Conservation (phyloP, 2,113 vertebrate genomes). For the Chaetodon auriga region DNA sequence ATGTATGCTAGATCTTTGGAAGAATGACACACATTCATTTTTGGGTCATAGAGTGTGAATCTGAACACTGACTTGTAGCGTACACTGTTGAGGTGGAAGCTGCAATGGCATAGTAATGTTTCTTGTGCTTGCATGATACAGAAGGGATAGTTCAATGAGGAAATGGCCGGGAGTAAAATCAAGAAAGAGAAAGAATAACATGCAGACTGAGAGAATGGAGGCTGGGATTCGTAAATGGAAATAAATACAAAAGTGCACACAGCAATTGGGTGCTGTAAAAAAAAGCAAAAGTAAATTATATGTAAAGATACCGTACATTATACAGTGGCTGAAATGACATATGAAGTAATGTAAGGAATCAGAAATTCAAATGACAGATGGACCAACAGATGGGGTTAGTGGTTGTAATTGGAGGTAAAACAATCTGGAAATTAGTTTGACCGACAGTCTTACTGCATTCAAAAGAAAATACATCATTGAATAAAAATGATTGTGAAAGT, state of each 20-base stretch:
- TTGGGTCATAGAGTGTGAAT: constrained; percentile 27
- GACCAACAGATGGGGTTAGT: constrained; percentile 24
- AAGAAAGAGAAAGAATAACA: neutral
- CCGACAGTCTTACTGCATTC: constrained; percentile 37
- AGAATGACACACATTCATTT: constrained; percentile 33
- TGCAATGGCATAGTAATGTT: neutral
- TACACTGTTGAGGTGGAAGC: neutral
- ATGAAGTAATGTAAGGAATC: constrained; percentile 16
- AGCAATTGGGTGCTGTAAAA: neutral
- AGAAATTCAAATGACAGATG: constrained; percentile 41
- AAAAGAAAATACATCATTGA: constrained; percentile 48
- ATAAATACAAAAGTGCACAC: neutral
- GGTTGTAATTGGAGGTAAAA: constrained; percentile 52
- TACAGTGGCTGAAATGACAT: constrained; percentile 6
- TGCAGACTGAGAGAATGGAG: neutral
- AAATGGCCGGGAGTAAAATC: neutral
- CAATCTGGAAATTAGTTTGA: constrained; percentile 42
- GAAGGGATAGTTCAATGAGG: neutral
- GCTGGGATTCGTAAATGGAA: constrained; percentile 3
- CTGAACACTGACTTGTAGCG: neutral
- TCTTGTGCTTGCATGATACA: neutral
- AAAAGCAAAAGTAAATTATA: neutral
- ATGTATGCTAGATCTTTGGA: constrained; percentile 12
- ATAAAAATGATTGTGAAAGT: constrained; percentile 42
- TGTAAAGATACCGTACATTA: constrained; percentile 1